Conservation (phyloP, 2,113 vertebrate genomes). For the Hydropotes inermis region DNA sequence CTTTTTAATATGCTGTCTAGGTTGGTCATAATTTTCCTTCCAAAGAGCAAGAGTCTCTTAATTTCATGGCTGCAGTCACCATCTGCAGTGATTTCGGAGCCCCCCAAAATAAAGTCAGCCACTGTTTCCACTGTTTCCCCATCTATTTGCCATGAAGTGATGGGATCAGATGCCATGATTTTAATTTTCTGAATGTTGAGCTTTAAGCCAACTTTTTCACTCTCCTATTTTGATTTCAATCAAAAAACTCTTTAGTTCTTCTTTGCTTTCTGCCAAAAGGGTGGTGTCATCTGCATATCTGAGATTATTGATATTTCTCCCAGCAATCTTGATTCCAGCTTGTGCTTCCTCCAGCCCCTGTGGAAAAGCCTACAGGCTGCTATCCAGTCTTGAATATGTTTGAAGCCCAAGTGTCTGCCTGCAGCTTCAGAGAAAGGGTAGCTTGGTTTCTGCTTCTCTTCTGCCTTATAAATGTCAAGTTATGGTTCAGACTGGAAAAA, state of each 20-base stretch:
- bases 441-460: not conserved
- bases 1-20: not conserved
- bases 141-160: not conserved
- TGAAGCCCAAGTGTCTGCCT: not conserved
- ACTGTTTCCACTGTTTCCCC: not conserved
- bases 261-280: not conserved
- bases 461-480: not conserved
- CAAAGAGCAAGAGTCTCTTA: not conserved
- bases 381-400: not conserved
- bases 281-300: not conserved
- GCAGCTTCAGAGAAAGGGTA: not conserved
- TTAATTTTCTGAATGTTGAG: not conserved
- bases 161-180: not conserved
- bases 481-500: not conserved
- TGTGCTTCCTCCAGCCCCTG: not conserved
- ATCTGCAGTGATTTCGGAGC: not conserved
- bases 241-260: not conserved
- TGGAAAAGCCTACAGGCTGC: not conserved
- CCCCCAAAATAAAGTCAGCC: not conserved
- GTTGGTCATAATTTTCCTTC: not conserved
- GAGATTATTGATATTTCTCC: not conserved
- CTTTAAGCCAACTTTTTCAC: not conserved
- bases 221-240: not conserved
- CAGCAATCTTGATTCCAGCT: not conserved
- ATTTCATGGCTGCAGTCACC: not conserved